Conservation (phyloP, 2,113 vertebrate species). For the Serilophus lunatus region DNA sequence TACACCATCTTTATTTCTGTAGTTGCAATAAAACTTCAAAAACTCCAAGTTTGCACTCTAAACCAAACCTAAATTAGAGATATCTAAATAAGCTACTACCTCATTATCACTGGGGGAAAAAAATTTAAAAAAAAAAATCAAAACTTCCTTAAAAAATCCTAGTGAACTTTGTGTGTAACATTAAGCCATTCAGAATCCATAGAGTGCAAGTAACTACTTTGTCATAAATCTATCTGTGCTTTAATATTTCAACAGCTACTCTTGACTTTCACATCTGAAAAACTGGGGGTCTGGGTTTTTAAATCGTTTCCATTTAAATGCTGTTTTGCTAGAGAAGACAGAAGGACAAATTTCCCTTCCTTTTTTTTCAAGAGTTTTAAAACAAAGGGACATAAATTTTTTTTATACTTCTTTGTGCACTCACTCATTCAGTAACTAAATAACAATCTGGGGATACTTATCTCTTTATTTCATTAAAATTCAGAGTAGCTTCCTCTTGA, state of each 20-base stretch:
- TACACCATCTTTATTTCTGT: background rate
- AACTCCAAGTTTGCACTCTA: background rate
- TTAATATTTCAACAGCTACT: background rate
- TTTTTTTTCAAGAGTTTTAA: background rate
- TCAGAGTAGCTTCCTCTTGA: background rate
- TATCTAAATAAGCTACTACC: background rate
- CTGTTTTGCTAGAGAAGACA: background rate
- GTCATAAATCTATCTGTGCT: background rate
- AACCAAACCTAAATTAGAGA: background rate
- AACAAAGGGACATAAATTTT: background rate
- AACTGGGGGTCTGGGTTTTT: background rate
- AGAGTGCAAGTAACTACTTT: background rate
- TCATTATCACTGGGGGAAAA: fast-evolving
- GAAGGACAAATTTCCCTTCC: background rate
- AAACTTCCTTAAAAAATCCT: background rate
- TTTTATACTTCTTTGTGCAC: background rate
- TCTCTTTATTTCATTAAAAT: background rate
- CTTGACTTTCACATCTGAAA: background rate
- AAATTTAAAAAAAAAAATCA: background rate
- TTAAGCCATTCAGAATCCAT: background rate
- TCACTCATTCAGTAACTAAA: background rate
- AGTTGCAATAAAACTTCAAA: background rate
- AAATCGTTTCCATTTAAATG: background rate
- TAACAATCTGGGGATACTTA: background rate
- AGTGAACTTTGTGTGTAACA: background rate